Percentiles rank a stretch among this genome's conserved stretches.
These are phyloP conservation scores for Trichopoda pennipes DNA, from an alignment of 2,888 invertebrate species.

Conservation along the genomic window DNA sequence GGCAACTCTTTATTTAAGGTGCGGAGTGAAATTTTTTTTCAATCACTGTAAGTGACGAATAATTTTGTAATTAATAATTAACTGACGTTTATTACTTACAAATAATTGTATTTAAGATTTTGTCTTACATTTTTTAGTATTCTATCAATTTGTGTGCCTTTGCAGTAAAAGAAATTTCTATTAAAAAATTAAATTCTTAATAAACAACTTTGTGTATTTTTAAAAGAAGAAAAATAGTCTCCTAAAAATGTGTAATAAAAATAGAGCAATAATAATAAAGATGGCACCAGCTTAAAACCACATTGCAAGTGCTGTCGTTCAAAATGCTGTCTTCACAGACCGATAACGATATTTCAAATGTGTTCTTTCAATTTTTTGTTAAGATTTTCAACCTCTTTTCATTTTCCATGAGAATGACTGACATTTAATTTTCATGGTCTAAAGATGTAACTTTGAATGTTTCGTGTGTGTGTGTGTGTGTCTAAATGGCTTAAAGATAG, in stretches of 20 bases:
- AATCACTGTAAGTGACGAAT: too few relatives aligned
- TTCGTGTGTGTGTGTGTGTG: not conserved
- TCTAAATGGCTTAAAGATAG: slow-evolving; percentile 21
- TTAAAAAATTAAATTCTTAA: slow-evolving; percentile 8
- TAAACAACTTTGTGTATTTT: slow-evolving; percentile 9
- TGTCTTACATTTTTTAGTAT: not conserved
- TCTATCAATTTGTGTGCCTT: not conserved
- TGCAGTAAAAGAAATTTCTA: slow-evolving; percentile 30
- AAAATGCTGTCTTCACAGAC: slow-evolving; percentile 57
- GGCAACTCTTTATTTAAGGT: too few relatives aligned
- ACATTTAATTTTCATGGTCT: slow-evolving; percentile 56
- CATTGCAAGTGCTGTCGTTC: slow-evolving; percentile 58
- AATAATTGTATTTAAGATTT: too few relatives aligned
- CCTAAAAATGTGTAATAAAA: slow-evolving; percentile 59
- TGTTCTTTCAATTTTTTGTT: slow-evolving; percentile 5
- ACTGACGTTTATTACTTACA: too few relatives aligned
- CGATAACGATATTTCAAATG: slow-evolving; percentile 61
- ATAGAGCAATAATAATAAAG: slow-evolving; percentile 62
- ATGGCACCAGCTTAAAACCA: slow-evolving; percentile 62
- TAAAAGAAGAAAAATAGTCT: slow-evolving; percentile 17
- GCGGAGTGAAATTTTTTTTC: too few relatives aligned
- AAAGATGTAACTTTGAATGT: slow-evolving; percentile 34
- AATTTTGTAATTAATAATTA: too few relatives aligned
- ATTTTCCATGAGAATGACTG: slow-evolving; percentile 35
- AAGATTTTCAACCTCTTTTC: slow-evolving; percentile 9